Conservation (phyloP, 2,113 vertebrate genomes). For the Urocolius indicus region DNA sequence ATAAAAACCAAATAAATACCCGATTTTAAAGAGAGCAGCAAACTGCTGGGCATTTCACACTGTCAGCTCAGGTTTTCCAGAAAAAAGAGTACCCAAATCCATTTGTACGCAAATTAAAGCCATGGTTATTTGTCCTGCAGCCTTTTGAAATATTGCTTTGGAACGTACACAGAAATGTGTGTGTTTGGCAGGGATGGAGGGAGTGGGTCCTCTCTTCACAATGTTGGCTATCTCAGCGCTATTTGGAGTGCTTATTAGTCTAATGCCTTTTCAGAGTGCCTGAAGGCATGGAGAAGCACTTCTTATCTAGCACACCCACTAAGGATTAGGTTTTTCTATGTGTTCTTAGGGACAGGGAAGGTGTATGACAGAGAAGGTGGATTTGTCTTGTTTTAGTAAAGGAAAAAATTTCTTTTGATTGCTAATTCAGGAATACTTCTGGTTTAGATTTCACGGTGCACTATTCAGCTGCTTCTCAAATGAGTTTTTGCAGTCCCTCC, state of each 20-base stretch:
- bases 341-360: neutral
- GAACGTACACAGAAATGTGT: neutral
- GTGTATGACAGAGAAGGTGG: neutral
- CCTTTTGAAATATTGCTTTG: neutral
- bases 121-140: neutral
- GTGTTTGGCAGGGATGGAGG: neutral
- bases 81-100: neutral
- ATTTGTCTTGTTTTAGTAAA: neutral
- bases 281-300: slow-evolving; percentile 8
- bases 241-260: neutral
- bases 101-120: neutral
- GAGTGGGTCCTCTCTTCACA: neutral
- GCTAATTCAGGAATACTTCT: neutral
- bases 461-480: neutral
- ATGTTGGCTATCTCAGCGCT: neutral
- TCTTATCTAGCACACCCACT: neutral
- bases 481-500: neutral
- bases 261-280: slow-evolving; percentile 11
- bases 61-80: neutral
- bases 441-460: neutral
- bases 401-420: neutral
- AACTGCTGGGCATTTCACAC: neutral
- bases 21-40: neutral
- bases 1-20: neutral
- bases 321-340: neutral